Evolutionary conservation across 2,113 vertebrate genomes (phyloP).

Genomic region (Scatophagus argus): DNA sequence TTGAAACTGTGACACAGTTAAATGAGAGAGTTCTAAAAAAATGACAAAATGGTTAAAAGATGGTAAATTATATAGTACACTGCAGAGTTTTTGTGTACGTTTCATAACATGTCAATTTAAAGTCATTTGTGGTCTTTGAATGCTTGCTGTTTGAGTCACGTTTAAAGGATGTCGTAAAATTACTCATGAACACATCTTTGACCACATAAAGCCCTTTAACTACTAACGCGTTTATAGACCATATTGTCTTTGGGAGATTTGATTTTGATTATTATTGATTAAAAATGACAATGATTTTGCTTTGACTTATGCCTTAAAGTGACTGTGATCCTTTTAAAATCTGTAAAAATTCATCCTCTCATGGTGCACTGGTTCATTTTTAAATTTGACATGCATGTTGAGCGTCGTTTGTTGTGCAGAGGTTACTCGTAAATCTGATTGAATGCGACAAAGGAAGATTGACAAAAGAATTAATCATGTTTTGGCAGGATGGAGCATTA

Average conservation of each 20-base stretch:
- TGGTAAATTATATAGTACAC: too few relatives aligned
- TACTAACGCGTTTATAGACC: not conserved
- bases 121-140: not conserved
- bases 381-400: not conserved
- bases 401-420: slow-evolving; percentile 7
- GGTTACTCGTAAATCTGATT: slow-evolving; percentile 12
- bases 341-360: not conserved
- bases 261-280: slow-evolving; percentile 3
- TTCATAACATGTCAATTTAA: not conserved
- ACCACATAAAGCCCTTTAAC: not conserved
- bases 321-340: not conserved
- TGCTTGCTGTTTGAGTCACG: not conserved
- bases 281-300: not conserved
- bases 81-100: not conserved
- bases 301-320: not conserved
- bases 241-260: not conserved
- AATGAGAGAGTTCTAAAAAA: not conserved
- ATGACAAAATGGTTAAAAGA: not conserved
- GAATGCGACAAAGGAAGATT: slow-evolving; percentile 33
- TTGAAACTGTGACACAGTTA: too few relatives aligned
- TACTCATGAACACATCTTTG: not conserved
- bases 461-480: slow-evolving; percentile 12
- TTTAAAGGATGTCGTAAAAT: not conserved
- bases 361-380: not conserved
- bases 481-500: slow-evolving; percentile 35